Percentiles rank a stretch among this genome's conserved stretches.
These are phyloP conservation scores for Acrossocheilus wenchowensis DNA, from an alignment of 2,797 vertebrate genomes.

Conservation along the genomic window DNA sequence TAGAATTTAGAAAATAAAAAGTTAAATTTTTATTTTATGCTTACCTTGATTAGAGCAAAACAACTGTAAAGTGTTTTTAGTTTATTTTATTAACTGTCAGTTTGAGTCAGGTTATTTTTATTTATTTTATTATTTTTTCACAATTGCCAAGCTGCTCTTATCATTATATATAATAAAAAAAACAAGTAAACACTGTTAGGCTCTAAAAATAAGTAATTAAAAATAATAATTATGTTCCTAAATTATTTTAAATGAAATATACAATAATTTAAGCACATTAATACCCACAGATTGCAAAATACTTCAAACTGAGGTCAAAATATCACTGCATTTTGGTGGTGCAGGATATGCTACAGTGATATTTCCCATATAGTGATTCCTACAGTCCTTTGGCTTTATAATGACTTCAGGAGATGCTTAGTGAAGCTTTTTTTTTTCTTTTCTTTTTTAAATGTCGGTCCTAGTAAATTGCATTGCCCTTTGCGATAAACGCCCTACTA, in stretches of 20 bases:
- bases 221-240: background rate
- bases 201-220: background rate
- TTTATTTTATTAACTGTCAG: constrained; percentile 7
- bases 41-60: background rate
- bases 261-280: background rate
- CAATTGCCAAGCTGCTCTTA: background rate
- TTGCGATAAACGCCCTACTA: constrained; percentile 2
- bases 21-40: background rate
- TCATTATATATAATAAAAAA: background rate
- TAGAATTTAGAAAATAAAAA: background rate
- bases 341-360: background rate
- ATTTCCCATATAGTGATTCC: background rate
- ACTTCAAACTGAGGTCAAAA: background rate
- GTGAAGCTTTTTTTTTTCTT: background rate
- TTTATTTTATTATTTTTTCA: no score
- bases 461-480: constrained; percentile 24
- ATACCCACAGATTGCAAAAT: background rate
- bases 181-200: background rate
- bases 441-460: background rate
- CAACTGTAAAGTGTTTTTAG: background rate
- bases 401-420: background rate
- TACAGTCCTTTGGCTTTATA: background rate
- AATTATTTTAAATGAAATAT: background rate
- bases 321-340: background rate
- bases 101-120: background rate